These are phyloP conservation scores for Rhinogobio ventralis DNA, from an alignment of 2,797 vertebrate genomes.

Conservation along the genomic window DNA sequence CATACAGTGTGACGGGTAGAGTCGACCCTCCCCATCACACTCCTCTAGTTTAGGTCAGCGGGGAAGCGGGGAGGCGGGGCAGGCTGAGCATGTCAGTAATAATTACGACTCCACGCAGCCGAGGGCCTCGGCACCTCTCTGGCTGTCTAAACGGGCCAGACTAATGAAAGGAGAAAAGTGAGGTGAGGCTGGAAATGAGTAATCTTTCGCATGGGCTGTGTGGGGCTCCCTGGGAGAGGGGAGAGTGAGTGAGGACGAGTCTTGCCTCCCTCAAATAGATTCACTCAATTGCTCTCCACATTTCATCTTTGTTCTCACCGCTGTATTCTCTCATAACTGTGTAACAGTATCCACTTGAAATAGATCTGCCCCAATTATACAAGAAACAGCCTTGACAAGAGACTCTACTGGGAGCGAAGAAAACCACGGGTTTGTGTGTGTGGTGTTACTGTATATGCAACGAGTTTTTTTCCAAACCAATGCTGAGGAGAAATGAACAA, in stretches of 20 bases:
- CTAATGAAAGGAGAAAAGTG: slow-evolving; percentile 49
- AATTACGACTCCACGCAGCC: slow-evolving; percentile 66
- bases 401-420: slow-evolving; percentile 36
- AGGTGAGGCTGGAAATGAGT: slow-evolving; percentile 51
- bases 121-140: slow-evolving; percentile 5
- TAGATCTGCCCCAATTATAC: slow-evolving; percentile 47
- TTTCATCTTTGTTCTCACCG: slow-evolving; percentile 30
- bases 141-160: slow-evolving; percentile 41
- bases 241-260: slow-evolving; percentile 7
- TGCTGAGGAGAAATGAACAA: not conserved
- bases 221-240: slow-evolving; percentile 8
- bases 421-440: slow-evolving; percentile 13
- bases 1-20: slow-evolving; percentile 40
- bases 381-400: slow-evolving; percentile 39
- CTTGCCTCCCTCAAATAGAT: not conserved
- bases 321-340: slow-evolving; percentile 31
- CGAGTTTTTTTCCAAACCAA: slow-evolving; percentile 1
- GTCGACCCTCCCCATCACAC: slow-evolving; percentile 14
- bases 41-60: slow-evolving; percentile 38
- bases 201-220: slow-evolving; percentile 45
- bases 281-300: slow-evolving; percentile 17
- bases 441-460: not conserved
- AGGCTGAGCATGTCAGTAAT: slow-evolving; percentile 69
- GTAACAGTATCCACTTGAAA: slow-evolving; percentile 50
- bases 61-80: slow-evolving; percentile 66